Conservation (phyloP, 1,140 invertebrate genomes). For the Oreohelix idahoensis region DNA sequence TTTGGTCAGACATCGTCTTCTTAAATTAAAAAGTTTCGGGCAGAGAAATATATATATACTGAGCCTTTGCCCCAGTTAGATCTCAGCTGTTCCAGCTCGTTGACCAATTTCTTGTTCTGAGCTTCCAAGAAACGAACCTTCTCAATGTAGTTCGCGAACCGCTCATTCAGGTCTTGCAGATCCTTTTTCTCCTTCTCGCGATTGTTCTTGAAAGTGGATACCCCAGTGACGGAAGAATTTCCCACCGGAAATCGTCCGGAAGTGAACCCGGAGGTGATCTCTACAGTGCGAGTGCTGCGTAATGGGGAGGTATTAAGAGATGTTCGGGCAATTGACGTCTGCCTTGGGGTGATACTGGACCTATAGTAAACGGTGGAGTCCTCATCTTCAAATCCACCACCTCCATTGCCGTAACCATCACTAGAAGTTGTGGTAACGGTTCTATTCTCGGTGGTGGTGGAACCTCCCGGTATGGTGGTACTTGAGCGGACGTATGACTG, state of each 20-base stretch:
- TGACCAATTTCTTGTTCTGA: conserved; percentile 74
- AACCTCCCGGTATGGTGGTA: not conserved
- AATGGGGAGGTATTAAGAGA: conserved; percentile 26
- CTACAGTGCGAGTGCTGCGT: conserved; percentile 44
- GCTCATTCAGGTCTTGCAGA: conserved; percentile 74
- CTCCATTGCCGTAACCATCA: not conserved
- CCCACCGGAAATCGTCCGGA: not conserved
- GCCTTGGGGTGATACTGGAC: conserved; percentile 52
- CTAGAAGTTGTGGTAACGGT: conserved; percentile 61
- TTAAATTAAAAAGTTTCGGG: no score
- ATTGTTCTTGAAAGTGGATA: conserved; percentile 67
- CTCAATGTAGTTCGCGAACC: no score
- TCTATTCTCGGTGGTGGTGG: conserved; percentile 60
- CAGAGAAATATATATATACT: no score
- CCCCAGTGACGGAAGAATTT: conserved; percentile 61
- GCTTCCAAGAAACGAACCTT: no score
- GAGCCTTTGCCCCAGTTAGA: conserved; percentile 74
- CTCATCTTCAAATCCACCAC: conserved; percentile 9
- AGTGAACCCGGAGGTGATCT: conserved; percentile 40
- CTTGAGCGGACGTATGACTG: conserved; percentile 8
- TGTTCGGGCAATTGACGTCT: conserved; percentile 14
- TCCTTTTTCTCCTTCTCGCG: conserved; percentile 75
- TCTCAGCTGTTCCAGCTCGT: conserved; percentile 72
- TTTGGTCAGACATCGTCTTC: no score
- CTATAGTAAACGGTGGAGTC: conserved; percentile 52